Percentiles rank a stretch among this genome's conserved stretches.
Conservation (phyloP, 2,113 vertebrate species). For the Chaetops frenatus region DNA sequence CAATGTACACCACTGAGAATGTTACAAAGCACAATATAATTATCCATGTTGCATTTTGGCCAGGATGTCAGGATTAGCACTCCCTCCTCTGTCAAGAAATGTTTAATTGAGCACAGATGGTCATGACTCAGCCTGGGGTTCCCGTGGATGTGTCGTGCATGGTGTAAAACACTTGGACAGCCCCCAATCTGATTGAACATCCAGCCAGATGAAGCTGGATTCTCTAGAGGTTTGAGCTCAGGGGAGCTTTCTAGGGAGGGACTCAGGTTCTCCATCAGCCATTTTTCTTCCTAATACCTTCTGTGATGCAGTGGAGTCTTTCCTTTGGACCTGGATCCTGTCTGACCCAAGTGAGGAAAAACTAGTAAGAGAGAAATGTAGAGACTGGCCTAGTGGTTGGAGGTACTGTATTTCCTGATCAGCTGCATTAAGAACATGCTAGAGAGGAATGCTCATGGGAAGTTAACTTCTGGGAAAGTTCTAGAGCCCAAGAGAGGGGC, state of each 20-base stretch:
- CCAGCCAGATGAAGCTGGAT: conserved; percentile 9
- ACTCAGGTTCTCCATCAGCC: not conserved
- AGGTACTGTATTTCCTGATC: not conserved
- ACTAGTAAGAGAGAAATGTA: not conserved
- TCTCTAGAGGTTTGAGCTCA: not conserved
- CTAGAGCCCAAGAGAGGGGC: not conserved
- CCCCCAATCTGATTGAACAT: not conserved
- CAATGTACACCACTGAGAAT: not conserved
- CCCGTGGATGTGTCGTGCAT: conserved; percentile 2
- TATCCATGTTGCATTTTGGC: not conserved
- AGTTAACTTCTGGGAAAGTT: not conserved
- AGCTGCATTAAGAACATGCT: not conserved
- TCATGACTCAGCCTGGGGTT: conserved; percentile 8
- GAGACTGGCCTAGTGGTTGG: not conserved
- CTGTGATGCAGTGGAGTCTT: not conserved
- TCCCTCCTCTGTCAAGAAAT: conserved; percentile 19
- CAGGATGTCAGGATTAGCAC: not conserved
- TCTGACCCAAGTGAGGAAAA: not conserved
- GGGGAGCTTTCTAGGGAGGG: not conserved
- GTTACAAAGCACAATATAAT: not conserved
- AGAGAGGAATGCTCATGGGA: not conserved
- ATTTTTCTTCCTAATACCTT: not conserved
- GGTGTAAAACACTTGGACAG: conserved; percentile 39
- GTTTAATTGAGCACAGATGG: conserved; percentile 54
- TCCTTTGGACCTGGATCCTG: not conserved